Evolutionary conservation across 2,888 invertebrate species (phyloP).

Genomic region (Apodemia mormo): DNA sequence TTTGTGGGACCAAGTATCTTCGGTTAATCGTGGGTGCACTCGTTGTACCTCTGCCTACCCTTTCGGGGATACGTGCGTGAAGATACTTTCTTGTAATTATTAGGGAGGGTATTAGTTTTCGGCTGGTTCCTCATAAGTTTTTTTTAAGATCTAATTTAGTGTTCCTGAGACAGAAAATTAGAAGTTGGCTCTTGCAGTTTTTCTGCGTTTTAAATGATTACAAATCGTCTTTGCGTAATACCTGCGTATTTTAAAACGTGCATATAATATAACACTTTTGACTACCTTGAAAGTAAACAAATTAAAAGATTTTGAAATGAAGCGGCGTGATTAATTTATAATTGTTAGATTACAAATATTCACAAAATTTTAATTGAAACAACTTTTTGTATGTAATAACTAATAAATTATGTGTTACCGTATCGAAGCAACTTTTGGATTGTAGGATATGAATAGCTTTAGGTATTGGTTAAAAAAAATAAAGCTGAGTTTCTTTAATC

Average conservation of each 20-base stretch:
- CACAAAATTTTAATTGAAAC: slow-evolving; percentile 9
- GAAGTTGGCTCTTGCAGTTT: no score
- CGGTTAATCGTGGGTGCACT: no score
- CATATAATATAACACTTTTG: slow-evolving; percentile 15
- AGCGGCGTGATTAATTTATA: slow-evolving; percentile 22
- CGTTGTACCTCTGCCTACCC: no score
- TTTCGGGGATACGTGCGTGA: no score
- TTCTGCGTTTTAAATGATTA: no score
- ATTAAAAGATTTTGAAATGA: slow-evolving; percentile 23
- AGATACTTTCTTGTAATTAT: no score
- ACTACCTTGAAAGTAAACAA: slow-evolving; percentile 24
- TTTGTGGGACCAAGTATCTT: no score
- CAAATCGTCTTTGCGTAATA: not conserved
- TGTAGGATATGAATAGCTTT: not conserved
- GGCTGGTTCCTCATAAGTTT: no score
- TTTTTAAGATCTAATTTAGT: no score
- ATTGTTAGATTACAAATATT: slow-evolving; percentile 18
- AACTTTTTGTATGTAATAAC: not conserved
- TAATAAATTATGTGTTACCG: not conserved
- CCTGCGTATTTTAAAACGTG: slow-evolving; percentile 11
- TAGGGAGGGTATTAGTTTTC: no score
- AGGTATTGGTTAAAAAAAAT: not conserved
- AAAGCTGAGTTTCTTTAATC: no score
- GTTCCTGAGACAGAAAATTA: no score
- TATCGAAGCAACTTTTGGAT: not conserved